phyloP scores from a whole-genome alignment of 2,888 invertebrate genomes.

The Mystacides longicornis region DNA sequence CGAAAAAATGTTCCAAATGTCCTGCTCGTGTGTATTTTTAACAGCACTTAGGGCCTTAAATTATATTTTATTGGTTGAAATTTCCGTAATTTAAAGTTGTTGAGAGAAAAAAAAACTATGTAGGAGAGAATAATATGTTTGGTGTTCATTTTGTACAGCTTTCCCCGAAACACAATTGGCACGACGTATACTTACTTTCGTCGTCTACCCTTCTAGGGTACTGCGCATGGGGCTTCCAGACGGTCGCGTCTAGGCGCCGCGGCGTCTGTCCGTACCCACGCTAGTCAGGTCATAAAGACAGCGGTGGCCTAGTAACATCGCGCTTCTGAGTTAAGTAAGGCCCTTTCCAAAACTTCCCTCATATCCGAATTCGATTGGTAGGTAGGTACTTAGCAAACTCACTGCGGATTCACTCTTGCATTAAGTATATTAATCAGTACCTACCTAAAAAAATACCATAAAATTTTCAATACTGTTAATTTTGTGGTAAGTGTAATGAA shows the following conservation, averaged over 20 bases:
- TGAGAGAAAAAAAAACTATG: background rate
- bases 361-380: too few species aligned
- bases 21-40: too few species aligned
- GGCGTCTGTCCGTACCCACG: conserved; percentile 9
- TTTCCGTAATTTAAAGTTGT: background rate
- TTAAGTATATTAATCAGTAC: too few species aligned
- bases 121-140: background rate
- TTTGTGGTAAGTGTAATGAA: too few species aligned
- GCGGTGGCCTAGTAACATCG: background rate
- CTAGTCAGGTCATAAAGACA: conserved; percentile 4
- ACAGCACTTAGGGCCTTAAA: background rate
- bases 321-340: background rate
- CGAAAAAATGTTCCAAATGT: too few species aligned
- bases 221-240: conserved; percentile 3
- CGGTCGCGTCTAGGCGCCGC: conserved; percentile 8
- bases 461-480: too few species aligned
- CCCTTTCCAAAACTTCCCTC: background rate
- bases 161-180: conserved; percentile 16
- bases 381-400: too few species aligned
- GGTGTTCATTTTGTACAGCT: conserved; percentile 4
- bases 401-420: too few species aligned
- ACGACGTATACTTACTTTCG: background rate
- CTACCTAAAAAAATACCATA: too few species aligned
- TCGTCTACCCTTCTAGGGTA: background rate
- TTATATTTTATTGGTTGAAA: background rate